phyloP scores from a whole-genome alignment of 2,888 invertebrate genomes.

The Tipula unca region DNA sequence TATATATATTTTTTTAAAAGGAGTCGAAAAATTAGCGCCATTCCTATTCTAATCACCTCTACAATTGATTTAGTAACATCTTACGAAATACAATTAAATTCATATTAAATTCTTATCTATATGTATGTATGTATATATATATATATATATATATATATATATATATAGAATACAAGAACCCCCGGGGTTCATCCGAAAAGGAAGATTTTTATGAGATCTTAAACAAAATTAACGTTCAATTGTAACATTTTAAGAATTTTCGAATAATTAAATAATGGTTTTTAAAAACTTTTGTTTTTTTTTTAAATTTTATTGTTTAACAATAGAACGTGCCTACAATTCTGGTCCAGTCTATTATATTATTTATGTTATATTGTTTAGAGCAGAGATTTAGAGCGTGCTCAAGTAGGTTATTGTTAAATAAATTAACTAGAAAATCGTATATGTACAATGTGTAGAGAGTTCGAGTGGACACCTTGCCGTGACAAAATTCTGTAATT shows the following conservation, averaged over 20 bases:
- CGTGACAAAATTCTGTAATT: not conserved
- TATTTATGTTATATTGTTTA: not conserved
- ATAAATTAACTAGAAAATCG: not conserved
- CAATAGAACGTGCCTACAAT: slow-evolving; percentile 14
- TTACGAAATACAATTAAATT: not conserved
- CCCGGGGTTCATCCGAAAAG: not conserved
- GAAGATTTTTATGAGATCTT: not conserved
- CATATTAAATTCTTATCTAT: not conserved
- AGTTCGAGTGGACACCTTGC: not conserved
- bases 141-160: no score
- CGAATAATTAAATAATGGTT: not conserved
- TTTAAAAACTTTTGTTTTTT: not conserved
- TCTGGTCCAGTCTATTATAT: not conserved
- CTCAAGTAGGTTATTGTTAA: not conserved
- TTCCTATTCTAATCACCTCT: not conserved
- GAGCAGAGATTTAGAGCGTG: not conserved
- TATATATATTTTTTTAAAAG: not conserved
- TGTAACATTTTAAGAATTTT: not conserved
- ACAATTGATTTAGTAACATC: not conserved
- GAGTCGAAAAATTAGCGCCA: not conserved
- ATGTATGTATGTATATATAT: no score
- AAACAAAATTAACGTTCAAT: slow-evolving; percentile 8
- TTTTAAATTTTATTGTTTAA: not conserved
- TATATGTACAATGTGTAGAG: not conserved
- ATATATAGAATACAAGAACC: not conserved